Conservation (phyloP, 2,113 vertebrate species). For the Hymenochirus boettgeri region DNA sequence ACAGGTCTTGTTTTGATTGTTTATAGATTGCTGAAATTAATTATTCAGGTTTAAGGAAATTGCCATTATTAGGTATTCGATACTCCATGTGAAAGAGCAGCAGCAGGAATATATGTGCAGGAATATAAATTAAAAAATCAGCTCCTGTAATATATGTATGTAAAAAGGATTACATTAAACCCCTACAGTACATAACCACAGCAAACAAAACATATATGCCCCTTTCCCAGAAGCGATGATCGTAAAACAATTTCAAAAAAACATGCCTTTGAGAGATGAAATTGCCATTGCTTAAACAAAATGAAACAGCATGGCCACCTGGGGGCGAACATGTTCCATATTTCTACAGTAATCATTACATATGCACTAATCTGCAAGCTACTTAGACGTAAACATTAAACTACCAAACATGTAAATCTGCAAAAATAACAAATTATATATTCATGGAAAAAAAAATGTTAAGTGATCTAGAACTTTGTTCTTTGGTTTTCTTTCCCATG, state of each 20-base stretch:
- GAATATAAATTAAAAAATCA: no score
- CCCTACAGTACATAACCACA: not conserved
- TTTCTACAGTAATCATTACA: slow-evolving; percentile 3
- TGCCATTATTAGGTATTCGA: no score
- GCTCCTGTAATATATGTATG: no score
- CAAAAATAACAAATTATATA: slow-evolving; percentile 2
- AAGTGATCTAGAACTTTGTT: slow-evolving; percentile 13
- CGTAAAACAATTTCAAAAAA: slow-evolving; percentile 8
- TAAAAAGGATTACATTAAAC: not conserved
- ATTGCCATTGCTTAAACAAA: slow-evolving; percentile 3
- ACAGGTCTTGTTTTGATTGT: no score
- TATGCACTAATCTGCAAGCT: slow-evolving; percentile 3
- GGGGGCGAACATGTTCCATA: slow-evolving; percentile 2
- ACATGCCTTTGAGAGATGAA: slow-evolving; percentile 21
- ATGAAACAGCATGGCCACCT: slow-evolving; percentile 34
- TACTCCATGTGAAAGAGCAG: no score
- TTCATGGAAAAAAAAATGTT: not conserved
- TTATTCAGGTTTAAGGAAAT: no score
- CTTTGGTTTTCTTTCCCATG: slow-evolving; percentile 36
- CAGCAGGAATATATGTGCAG: no score
- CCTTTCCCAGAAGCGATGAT: slow-evolving; percentile 33
- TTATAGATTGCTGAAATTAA: no score
- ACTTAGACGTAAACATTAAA: slow-evolving; percentile 17
- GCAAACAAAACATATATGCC: not conserved
- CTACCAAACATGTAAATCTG: not conserved